Percentiles rank a stretch among this genome's conserved stretches.
These are phyloP conservation scores for Acronicta aceris DNA, from an alignment of 2,888 invertebrate genomes.

Conservation along the genomic window DNA sequence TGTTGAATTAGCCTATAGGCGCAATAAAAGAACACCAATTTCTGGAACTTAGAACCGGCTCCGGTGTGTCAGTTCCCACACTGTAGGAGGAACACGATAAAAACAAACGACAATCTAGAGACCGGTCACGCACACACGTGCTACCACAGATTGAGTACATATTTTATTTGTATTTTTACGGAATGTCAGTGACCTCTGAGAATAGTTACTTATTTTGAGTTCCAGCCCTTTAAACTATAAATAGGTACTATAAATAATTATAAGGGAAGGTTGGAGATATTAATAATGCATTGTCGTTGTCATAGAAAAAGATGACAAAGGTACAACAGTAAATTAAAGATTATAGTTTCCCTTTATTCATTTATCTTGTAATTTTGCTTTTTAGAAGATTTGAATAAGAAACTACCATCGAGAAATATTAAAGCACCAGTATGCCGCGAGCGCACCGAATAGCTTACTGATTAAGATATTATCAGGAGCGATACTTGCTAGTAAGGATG, in stretches of 20 bases:
- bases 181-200: conserved; percentile 51
- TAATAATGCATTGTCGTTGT: no score
- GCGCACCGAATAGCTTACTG: not conserved
- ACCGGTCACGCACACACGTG: conserved; percentile 46
- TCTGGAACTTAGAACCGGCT: conserved; percentile 55
- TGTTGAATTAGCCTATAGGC: conserved; percentile 55
- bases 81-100: conserved; percentile 51
- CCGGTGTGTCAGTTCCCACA: conserved; percentile 57
- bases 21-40: conserved; percentile 54
- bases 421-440: not conserved
- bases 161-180: conserved; percentile 40
- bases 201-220: conserved; percentile 10
- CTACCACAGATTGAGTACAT: conserved; percentile 31
- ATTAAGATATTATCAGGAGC: conserved; percentile 21
- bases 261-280: no score
- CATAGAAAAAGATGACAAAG: no score
- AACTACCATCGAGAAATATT: not conserved
- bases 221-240: no score
- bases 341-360: not conserved
- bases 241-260: no score
- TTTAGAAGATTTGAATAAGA: conserved; percentile 4
- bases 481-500: conserved; percentile 30
- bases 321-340: no score
- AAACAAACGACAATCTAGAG: conserved; percentile 50
- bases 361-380: conserved; percentile 1